Percentiles rank a stretch among this genome's conserved stretches.
phyloP scores from a whole-genome alignment of 2,113 vertebrate genomes.

The Ammospiza caudacuta region DNA sequence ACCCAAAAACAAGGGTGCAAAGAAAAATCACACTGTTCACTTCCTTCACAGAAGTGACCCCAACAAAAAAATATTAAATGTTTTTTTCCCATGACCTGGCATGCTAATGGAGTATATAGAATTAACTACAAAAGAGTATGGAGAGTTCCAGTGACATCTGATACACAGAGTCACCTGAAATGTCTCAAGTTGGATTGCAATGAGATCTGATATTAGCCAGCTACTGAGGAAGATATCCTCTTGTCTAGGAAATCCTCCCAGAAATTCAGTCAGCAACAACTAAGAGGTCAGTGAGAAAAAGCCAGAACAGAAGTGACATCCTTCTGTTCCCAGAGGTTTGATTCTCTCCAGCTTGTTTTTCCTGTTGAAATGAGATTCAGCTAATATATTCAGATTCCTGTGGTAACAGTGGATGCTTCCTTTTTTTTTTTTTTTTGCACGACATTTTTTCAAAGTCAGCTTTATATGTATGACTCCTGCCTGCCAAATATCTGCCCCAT shows the following conservation, averaged over 20 bases:
- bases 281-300: not conserved
- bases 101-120: not conserved
- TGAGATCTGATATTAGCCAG: not conserved
- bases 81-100: rapidly evolving
- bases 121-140: not conserved
- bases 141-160: not conserved
- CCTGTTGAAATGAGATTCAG: not conserved
- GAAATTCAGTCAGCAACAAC: not conserved
- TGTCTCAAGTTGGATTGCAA: not conserved
- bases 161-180: not conserved
- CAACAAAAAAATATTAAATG: not conserved
- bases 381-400: constrained; percentile 45
- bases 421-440: constrained; percentile 39
- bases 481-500: constrained; percentile 69
- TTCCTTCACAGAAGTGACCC: not conserved
- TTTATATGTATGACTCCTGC: constrained; percentile 63
- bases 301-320: not conserved
- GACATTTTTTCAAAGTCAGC: constrained; percentile 58
- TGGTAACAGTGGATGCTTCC: constrained; percentile 50
- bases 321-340: not conserved
- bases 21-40: not conserved
- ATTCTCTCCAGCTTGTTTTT: not conserved
- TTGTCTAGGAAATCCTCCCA: not conserved
- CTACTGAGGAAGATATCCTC: not conserved
- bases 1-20: not conserved